Conservation (phyloP, 2,888 invertebrate species). For the Antheraea yamamai region DNA sequence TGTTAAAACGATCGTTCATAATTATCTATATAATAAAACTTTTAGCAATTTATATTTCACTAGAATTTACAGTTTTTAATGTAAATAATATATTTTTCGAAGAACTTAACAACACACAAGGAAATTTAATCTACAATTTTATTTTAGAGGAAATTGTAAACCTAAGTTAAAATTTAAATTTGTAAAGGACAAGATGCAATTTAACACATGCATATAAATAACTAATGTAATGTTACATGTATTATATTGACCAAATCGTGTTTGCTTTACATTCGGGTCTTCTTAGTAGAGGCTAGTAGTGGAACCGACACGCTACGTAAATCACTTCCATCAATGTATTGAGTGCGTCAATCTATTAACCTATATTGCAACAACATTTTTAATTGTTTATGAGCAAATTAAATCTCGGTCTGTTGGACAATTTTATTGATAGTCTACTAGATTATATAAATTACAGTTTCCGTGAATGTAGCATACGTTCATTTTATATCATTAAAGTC, state of each 20-base stretch:
- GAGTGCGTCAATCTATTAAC: constrained; percentile 7
- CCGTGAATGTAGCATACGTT: neutral
- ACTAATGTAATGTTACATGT: neutral
- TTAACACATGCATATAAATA: neutral
- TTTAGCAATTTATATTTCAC: neutral
- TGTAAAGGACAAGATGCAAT: neutral
- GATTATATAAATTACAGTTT: neutral
- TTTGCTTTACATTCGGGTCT: neutral
- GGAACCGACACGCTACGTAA: constrained; percentile 9
- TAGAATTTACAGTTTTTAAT: neutral
- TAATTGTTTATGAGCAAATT: constrained; percentile 8
- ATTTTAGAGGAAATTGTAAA: neutral
- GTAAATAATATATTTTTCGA: neutral
- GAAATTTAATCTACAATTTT: neutral
- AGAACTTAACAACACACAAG: neutral
- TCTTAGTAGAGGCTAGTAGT: neutral
- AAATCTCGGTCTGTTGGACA: neutral
- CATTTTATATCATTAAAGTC: too few species aligned
- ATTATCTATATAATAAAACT: neutral
- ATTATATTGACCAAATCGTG: neutral
- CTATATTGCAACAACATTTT: constrained; percentile 7
- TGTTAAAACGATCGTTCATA: too few species aligned
- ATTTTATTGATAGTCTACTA: neutral
- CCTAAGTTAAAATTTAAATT: neutral
- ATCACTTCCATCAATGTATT: neutral